Evolutionary conservation across 2,888 invertebrate genomes (phyloP).

Genomic region (Spatulosminthurus flaviceps): DNA sequence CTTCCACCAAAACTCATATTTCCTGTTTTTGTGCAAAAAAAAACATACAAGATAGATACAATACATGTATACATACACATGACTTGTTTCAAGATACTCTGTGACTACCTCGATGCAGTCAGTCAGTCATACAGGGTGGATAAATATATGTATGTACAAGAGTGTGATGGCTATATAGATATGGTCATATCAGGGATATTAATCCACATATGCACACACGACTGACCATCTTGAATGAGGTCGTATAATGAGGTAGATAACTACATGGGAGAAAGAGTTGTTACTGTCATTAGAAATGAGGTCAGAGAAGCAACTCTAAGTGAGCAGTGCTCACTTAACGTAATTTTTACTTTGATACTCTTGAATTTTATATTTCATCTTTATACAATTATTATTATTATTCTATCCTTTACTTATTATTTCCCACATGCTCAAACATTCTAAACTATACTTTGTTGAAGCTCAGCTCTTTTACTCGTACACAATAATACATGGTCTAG

Average conservation of each 20-base stretch:
- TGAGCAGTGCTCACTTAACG: neutral
- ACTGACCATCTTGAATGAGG: slow-evolving; percentile 48
- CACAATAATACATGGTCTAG: too few species aligned
- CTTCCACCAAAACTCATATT: slow-evolving; percentile 24
- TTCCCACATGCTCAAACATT: neutral
- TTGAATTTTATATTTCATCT: too few species aligned
- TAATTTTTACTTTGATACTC: too few species aligned
- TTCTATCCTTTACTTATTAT: neutral
- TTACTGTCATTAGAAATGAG: slow-evolving; percentile 13
- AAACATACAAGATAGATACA: neutral
- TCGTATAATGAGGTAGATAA: slow-evolving; percentile 16
- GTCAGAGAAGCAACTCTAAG: neutral
- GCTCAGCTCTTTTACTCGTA: too few species aligned
- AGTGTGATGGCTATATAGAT: neutral
- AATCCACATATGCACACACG: slow-evolving; percentile 28
- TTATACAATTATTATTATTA: too few species aligned
- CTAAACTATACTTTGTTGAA: too few species aligned
- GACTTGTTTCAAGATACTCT: neutral
- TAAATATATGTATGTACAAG: too few species aligned
- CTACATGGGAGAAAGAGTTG: neutral
- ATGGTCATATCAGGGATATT: slow-evolving; percentile 1
- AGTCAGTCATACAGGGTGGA: neutral
- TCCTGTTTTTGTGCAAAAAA: slow-evolving; percentile 39
- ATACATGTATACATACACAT: neutral
- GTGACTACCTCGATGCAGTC: neutral